Evolutionary conservation across 2,888 invertebrate species (phyloP), one percentile per base, ranked within the genome.

Genomic region (Hoplodrina ambigua): DNA sequence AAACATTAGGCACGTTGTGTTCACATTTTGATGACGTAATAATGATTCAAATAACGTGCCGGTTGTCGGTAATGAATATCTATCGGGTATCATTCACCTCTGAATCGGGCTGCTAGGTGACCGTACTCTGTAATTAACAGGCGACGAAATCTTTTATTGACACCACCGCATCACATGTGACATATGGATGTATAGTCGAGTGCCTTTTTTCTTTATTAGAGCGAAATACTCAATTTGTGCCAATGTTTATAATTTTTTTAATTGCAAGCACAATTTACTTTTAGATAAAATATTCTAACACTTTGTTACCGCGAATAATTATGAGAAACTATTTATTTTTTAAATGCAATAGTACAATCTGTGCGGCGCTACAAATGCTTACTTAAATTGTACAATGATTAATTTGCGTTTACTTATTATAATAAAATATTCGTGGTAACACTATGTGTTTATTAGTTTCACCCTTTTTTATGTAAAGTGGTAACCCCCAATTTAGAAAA

Each of bases 191-290:
- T 54, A 64, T 78, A 82, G 71, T 83, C 75, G 81, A 85, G 88
- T 90, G 87, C 86, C 87, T 90, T 88, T 88, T 81, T 80, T 82
- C 68, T 85, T 88, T 80, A 68, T 82, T 86, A 85, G 72, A 81
- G 88, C 86, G 87, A 81, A 91, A 93, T 92, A 93, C 93, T 94
- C 93, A 91, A 88, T 88, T 88, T 86, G 94, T 94, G 94, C 93
- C 94, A 94, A 94, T 81, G 70, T 90, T 83, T 85, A 86, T 86
- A 75, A 80, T 82, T 81, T 78, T 73, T 87, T 84, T 80, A 83
- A 85, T 83, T 86, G 82, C 82, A 78, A 84, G 85, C 88, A 86
- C 86, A 85, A 79, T 50, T 82, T 83, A 70, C 62, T 78, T 77
- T 81, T 84, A 83, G 57, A 74, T 56, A 30, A 77, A 56, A 67